Base-by-base conservation (phyloP, 2,888 invertebrate species). In the Macroteleia sp. region DNA sequence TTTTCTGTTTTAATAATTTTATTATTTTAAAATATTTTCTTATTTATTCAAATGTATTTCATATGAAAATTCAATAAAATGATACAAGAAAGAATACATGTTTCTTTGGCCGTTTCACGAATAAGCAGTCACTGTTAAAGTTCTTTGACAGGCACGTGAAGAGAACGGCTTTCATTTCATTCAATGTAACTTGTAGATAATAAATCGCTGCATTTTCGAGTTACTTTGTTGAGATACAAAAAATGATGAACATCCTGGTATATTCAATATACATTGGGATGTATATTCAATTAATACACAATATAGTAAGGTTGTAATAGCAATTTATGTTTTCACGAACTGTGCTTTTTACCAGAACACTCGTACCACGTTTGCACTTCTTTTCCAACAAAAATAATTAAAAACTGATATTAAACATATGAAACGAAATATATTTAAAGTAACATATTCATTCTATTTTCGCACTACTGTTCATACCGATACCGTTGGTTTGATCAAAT, bases 281-380 rank as follows among this genome's bases (percentile, higher is more conserved):
- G 52, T n/a, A n/a, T 36, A 52, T 39, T 39, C 39, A 54, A 39
- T 54, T 54, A 16, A 54, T 39, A 5, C 19, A 12, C 25, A 10
- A 19, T 25, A n/a, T 39, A 25, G 39, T 54, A 39, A 36, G 54
- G 39, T 39, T 54, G 32, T 39, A 14, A 52, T 50, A 50, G 32
- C 20, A 28, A 50, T 50, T 50, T 32, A 50, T 50, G 32, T 30
- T 50, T 32, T 48, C 10, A 30, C 4, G 32, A 4, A 22, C 4
- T 16, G 16, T 2, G 6, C 28, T 52, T 52, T 36, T 20, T 22
- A 20, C 8, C 9, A 20, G 32, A n/a, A 6, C n/a, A 17, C n/a
- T 50, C 32, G n/a, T 20, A 22, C 36, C 14, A 34, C 34, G 10
- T 16, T 52, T 6, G 10, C 34, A 1, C 32, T 19, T 32, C 25